Conservation (phyloP, 2,113 vertebrate genomes). For the Bubalus kerabau region DNA sequence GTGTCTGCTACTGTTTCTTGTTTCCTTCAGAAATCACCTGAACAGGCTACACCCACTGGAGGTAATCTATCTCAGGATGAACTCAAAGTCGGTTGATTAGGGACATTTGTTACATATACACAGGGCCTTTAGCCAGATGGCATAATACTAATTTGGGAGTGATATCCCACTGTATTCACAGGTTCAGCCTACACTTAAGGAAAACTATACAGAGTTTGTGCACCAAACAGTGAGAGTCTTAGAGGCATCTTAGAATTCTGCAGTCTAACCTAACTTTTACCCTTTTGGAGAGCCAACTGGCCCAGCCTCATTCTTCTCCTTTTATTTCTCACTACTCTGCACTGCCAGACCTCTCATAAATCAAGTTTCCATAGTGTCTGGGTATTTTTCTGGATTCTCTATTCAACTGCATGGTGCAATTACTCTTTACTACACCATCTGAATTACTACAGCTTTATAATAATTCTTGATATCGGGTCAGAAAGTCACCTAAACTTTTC, state of each 20-base stretch:
- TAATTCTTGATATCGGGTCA: background rate
- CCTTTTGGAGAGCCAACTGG: background rate
- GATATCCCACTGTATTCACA: background rate
- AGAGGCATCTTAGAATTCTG: background rate
- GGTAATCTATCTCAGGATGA: background rate
- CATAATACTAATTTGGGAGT: background rate
- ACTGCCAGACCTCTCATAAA: background rate
- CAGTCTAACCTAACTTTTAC: background rate
- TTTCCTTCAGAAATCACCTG: background rate
- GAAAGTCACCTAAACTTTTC: background rate
- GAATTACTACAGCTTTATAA: background rate
- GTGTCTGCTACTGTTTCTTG: background rate
- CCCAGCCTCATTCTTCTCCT: background rate
- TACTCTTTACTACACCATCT: background rate
- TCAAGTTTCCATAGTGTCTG: background rate
- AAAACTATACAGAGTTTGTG: background rate
- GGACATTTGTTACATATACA: background rate
- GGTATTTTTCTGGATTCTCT: background rate
- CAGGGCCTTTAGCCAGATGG: background rate
- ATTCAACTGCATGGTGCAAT: background rate
- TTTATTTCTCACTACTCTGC: background rate
- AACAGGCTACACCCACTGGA: rapidly evolving
- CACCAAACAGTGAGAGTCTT: background rate
- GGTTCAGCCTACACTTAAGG: background rate
- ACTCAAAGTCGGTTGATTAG: background rate